Percentiles rank a stretch among this genome's conserved stretches.
phyloP scores from a whole-genome alignment of 2,797 vertebrate species.

The Perdix hodgsoniae region DNA sequence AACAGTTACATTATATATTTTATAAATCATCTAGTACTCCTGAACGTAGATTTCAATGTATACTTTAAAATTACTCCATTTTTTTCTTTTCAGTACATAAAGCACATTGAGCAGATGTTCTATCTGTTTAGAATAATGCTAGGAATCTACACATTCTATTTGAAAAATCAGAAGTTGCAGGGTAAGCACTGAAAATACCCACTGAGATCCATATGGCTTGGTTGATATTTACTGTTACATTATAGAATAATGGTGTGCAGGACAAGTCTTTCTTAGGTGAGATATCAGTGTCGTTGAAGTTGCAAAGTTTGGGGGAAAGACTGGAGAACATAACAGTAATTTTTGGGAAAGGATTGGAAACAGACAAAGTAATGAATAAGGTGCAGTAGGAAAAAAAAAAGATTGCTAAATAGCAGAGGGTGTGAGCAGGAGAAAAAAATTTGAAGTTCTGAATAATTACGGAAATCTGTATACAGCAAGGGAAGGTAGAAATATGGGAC shows the following conservation, averaged over 20 bases:
- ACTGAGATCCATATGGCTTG: conserved; percentile 30
- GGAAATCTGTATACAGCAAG: background rate
- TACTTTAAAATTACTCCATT: conserved; percentile 9
- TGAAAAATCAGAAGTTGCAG: conserved; percentile 27
- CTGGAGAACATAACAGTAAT: background rate
- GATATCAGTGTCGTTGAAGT: background rate
- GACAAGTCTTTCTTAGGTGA: background rate
- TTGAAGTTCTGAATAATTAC: background rate
- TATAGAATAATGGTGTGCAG: background rate
- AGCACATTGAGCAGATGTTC: conserved; percentile 21
- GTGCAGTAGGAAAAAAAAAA: background rate
- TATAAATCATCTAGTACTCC: background rate
- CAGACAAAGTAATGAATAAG: background rate
- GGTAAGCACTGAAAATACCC: conserved; percentile 22
- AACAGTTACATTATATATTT: background rate
- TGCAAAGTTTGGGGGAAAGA: background rate
- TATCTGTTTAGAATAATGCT: background rate
- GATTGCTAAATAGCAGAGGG: background rate
- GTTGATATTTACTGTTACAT: background rate
- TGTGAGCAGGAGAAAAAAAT: background rate
- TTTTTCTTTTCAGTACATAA: background rate
- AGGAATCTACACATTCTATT: background rate
- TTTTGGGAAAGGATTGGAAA: background rate
- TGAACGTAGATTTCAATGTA: background rate
- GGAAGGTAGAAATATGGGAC: background rate